These are phyloP conservation scores for Pimephales promelas DNA, from an alignment of 2,113 vertebrate genomes.

Conservation along the genomic window DNA sequence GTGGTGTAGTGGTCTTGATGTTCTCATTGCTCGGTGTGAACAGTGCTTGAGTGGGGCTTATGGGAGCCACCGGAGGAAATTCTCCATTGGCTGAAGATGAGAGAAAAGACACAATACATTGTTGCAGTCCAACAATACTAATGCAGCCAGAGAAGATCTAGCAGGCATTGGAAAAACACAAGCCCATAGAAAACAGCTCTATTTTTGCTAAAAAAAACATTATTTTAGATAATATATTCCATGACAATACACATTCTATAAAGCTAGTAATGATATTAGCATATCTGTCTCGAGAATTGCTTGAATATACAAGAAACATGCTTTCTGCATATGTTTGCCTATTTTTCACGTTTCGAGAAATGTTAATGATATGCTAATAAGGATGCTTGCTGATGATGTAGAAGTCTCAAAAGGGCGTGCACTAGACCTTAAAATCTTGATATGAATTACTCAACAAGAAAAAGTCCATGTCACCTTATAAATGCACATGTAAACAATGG, in stretches of 20 bases:
- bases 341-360: neutral
- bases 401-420: neutral
- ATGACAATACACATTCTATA: neutral
- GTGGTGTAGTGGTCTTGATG: conserved; percentile 59
- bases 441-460: neutral
- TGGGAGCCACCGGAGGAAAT: conserved; percentile 70
- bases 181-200: neutral
- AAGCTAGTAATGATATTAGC: neutral
- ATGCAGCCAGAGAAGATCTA: conserved; percentile 28
- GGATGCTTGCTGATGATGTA: neutral
- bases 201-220: neutral
- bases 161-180: neutral
- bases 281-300: neutral
- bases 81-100: conserved; percentile 76
- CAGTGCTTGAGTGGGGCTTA: conserved; percentile 38
- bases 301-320: neutral
- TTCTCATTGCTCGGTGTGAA: conserved; percentile 42
- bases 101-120: conserved; percentile 51
- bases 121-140: neutral
- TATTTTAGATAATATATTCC: neutral
- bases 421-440: conserved; percentile 11
- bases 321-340: neutral
- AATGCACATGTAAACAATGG: neutral
- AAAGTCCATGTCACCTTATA: neutral
- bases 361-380: conserved; percentile 33